These are phyloP conservation scores for Myrmophylax atrothorax DNA, from an alignment of 2,113 vertebrate genomes.

Conservation along the genomic window DNA sequence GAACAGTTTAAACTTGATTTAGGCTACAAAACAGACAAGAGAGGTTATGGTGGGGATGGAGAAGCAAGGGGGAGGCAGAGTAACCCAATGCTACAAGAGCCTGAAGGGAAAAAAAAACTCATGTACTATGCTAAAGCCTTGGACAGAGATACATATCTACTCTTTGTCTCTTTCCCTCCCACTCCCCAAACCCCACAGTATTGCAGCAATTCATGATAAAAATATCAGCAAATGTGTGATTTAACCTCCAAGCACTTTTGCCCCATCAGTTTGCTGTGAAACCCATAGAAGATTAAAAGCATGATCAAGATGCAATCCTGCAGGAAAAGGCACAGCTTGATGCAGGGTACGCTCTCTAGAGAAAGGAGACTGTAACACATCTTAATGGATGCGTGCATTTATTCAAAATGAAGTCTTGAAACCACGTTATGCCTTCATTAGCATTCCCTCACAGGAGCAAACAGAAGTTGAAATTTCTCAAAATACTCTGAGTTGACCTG, in stretches of 20 bases:
- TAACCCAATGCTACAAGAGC: not conserved
- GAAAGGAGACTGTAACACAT: not conserved
- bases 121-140: not conserved
- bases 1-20: not conserved
- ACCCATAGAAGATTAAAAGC: not conserved
- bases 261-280: not conserved
- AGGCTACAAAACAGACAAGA: not conserved
- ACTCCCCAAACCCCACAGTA: not conserved
- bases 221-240: not conserved
- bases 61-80: not conserved
- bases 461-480: not conserved
- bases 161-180: not conserved
- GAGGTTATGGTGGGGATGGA: not conserved
- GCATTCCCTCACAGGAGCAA: not conserved
- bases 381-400: not conserved
- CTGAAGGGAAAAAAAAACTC: not conserved
- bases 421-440: not conserved
- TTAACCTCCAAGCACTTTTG: not conserved
- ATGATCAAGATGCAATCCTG: not conserved
- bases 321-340: not conserved
- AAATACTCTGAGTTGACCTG: not conserved
- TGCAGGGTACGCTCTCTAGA: not conserved
- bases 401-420: not conserved
- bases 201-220: not conserved
- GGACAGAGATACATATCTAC: not conserved